Evolutionary conservation across 2,113 vertebrate genomes (phyloP).

Genomic region (Etheostoma cragini): DNA sequence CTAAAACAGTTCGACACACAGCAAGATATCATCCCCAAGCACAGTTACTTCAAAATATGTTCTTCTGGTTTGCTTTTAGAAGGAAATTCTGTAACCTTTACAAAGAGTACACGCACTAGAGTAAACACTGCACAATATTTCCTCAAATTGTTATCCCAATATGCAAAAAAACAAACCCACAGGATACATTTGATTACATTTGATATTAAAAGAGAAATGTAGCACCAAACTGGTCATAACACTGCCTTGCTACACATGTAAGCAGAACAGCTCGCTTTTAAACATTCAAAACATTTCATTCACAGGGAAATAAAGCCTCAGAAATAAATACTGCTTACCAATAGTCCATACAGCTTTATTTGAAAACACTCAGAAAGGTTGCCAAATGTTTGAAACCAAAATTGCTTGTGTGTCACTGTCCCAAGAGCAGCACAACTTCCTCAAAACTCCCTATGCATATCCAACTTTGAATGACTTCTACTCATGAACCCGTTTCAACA

Average conservation of each 20-base stretch:
- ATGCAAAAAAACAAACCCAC: conserved; percentile 48
- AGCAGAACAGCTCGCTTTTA: conserved; percentile 33
- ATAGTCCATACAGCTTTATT: conserved; percentile 8
- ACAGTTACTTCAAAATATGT: conserved; percentile 54
- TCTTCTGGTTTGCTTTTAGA: conserved; percentile 49
- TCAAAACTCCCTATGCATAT: conserved; percentile 8
- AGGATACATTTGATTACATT: conserved; percentile 44
- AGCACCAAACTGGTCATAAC: conserved; percentile 41
- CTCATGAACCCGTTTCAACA: conserved; percentile 21
- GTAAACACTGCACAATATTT: conserved; percentile 42
- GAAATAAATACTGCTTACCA: conserved; percentile 7
- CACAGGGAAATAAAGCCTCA: conserved; percentile 8
- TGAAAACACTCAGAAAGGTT: neutral
- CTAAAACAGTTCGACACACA: conserved; percentile 24
- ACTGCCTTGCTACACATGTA: conserved; percentile 11
- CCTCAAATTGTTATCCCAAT: conserved; percentile 33
- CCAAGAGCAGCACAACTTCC: conserved; percentile 4
- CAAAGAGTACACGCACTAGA: conserved; percentile 45
- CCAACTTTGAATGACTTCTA: neutral
- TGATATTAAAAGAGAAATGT: conserved; percentile 43
- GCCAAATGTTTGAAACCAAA: neutral
- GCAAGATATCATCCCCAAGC: neutral
- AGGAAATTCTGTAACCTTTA: conserved; percentile 26
- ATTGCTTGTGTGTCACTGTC: neutral
- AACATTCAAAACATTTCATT: neutral